phyloP scores from a whole-genome alignment of 2,113 vertebrate genomes.

The Propithecus coquereli region DNA sequence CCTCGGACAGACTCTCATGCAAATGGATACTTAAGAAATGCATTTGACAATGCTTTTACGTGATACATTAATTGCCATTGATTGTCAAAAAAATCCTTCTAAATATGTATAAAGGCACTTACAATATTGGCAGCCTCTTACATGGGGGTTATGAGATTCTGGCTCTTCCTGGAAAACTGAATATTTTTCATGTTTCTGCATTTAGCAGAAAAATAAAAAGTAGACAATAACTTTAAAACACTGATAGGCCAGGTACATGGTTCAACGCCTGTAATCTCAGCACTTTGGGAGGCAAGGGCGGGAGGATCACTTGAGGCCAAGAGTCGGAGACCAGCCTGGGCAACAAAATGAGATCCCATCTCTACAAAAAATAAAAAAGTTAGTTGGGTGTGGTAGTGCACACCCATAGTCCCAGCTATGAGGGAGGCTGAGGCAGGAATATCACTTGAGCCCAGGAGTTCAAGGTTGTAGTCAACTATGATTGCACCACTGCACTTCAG shows the following conservation, averaged over 20 bases:
- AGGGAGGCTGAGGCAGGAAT: too few relatives aligned
- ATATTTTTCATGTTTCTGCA: not conserved
- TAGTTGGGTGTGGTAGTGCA: too few relatives aligned
- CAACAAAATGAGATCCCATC: too few relatives aligned
- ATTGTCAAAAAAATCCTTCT: constrained; percentile 20
- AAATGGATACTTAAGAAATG: constrained; percentile 43
- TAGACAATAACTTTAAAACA: not conserved
- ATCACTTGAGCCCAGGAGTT: too few relatives aligned
- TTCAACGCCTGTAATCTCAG: too few relatives aligned
- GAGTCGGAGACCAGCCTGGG: too few relatives aligned
- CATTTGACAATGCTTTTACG: constrained; percentile 26
- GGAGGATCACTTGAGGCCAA: too few relatives aligned
- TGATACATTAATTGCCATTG: constrained; percentile 18
- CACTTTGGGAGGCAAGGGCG: too few relatives aligned
- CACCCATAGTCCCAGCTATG: too few relatives aligned
- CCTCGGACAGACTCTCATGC: not conserved
- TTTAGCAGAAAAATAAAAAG: not conserved
- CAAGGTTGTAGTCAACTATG: too few relatives aligned
- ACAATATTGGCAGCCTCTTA: not conserved
- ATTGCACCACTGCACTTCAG: too few relatives aligned
- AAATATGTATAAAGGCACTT: not conserved
- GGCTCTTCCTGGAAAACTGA: not conserved
- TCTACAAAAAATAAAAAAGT: too few relatives aligned
- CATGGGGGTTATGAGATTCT: not conserved
- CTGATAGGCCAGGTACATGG: not conserved